Base-by-base conservation (phyloP, 2,888 invertebrate genomes). In the Seira musarum region DNA sequence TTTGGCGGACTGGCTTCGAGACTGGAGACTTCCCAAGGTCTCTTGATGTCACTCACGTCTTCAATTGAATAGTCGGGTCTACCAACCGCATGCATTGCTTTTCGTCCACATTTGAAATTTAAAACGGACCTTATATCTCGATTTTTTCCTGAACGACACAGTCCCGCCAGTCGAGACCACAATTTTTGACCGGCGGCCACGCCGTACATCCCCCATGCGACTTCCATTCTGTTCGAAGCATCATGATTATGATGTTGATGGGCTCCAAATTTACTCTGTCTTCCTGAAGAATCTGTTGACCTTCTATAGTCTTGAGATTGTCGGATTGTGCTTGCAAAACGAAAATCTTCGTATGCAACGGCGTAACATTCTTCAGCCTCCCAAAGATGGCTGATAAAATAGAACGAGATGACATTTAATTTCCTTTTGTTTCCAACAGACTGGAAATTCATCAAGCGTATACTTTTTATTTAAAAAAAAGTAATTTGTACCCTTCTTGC, bases 361-460 rank as follows among this genome's bases (percentile, higher is more conserved):
- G 70, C 19, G 53, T 83, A 81, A 25, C 83, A 78, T 71, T 83
- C 83, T 65, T 84, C 82, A 3, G 84, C 80, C 68, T 85, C 85
- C 81, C 83, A 79, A 10, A 82, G 49, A 40, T 84, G 85, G 1
- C 73, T 80, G 61, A 5, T 40, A 13, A 8, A 3, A 57, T 25
- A 60, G 15, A 15, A 1, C 22, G 35, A 24, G n/a, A 60, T 17
- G 6, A 25, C 49, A 15, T 21, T 22, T n/a, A 60, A 25, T 40
- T 40, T 40, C 40, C 6, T 8, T 40, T 13, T n/a, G n/a, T n/a
- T n/a, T n/a, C n/a, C n/a, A 49, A 13, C 15, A 15, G 49, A 13
- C 10, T 49, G 49, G n/a, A n/a, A n/a, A n/a, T n/a, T n/a, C n/a
- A n/a, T 40, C 40, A 40, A 13, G 40, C 13, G 13, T 40, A 40